Evolutionary conservation across 2,113 vertebrate genomes (phyloP).

Genomic region (Ellobius talpinus): DNA sequence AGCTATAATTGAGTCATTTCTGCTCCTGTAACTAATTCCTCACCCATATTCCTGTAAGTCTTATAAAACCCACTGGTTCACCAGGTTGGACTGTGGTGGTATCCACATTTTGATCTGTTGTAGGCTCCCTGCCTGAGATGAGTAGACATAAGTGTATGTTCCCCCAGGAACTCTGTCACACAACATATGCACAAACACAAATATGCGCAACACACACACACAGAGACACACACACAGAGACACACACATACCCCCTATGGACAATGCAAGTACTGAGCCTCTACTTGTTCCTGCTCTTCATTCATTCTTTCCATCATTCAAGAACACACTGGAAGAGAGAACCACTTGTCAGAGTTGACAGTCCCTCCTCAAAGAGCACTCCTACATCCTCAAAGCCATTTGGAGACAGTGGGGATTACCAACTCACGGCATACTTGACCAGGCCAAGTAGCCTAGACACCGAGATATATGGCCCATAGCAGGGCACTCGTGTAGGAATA

Average conservation of each 20-base stretch:
- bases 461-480: not conserved
- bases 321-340: not conserved
- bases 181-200: not conserved
- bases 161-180: not conserved
- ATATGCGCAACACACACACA: not conserved
- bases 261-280: not conserved
- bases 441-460: not conserved
- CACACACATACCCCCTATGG: not conserved
- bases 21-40: not conserved
- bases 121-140: not conserved
- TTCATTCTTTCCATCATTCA: not conserved
- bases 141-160: not conserved
- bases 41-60: not conserved
- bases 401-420: not conserved
- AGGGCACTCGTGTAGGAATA: not conserved
- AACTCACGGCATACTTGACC: not conserved
- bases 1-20: not conserved
- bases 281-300: not conserved
- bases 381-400: not conserved
- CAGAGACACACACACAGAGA: not conserved
- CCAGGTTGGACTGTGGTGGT: not conserved
- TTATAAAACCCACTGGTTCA: not conserved
- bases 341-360: not conserved
- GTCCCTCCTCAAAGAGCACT: not conserved
- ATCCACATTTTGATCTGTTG: not conserved